Percentiles rank a stretch among this genome's conserved stretches.
Conservation (phyloP, 1,140 invertebrate genomes). For the Caerostris extrusa region DNA sequence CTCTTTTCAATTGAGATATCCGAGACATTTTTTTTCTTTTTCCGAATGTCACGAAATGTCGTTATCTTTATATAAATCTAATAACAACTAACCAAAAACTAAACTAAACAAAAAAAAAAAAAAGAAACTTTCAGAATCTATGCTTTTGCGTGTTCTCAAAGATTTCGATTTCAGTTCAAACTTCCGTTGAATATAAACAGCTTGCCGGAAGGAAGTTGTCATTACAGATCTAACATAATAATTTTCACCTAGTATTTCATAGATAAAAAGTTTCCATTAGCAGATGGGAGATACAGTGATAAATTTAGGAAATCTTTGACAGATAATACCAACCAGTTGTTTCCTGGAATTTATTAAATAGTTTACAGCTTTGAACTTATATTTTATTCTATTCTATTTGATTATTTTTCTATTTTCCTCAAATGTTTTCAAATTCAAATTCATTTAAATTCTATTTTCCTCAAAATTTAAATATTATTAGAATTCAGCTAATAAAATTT, state of each 20-base stretch:
- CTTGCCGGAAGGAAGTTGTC: constrained; percentile 46
- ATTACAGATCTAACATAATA: not conserved
- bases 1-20: constrained; percentile 28
- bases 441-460: too few species aligned
- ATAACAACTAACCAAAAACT: not conserved
- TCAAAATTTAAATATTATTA: too few species aligned
- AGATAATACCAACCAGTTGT: not conserved
- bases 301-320: not conserved
- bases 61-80: constrained; percentile 38
- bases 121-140: constrained; percentile 31
- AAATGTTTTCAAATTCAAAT: too few species aligned
- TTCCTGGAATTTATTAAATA: too few species aligned
- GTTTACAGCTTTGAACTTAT: too few species aligned
- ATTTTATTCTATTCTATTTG: too few species aligned
- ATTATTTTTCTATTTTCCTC: too few species aligned
- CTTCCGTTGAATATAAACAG: constrained; percentile 23
- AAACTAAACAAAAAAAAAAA: not conserved
- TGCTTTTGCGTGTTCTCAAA: constrained; percentile 38
- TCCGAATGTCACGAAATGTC: constrained; percentile 39
- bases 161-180: constrained; percentile 20
- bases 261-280: not conserved
- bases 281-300: not conserved
- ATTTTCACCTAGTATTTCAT: not conserved
- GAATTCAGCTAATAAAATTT: too few species aligned
- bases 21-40: not conserved